These are phyloP conservation scores for Fratercula arctica DNA, from an alignment of 2,797 vertebrate species.

Conservation along the genomic window DNA sequence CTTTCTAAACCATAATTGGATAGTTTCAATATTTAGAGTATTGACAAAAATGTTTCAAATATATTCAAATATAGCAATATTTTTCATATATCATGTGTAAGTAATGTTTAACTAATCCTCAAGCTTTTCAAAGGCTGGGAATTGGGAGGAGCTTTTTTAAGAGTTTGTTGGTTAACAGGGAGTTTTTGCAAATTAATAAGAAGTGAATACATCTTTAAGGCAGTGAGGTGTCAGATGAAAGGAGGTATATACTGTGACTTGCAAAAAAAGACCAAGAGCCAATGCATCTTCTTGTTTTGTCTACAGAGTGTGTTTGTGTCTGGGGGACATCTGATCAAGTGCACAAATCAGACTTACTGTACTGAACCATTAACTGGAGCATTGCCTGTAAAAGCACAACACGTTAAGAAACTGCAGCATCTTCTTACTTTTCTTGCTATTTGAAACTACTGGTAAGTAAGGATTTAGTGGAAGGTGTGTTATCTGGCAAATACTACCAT, in stretches of 20 bases:
- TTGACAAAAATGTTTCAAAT: not conserved
- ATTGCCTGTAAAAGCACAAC: not conserved
- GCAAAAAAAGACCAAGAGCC: not conserved
- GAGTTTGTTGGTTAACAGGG: not conserved
- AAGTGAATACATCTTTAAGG: not conserved
- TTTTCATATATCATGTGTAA: not conserved
- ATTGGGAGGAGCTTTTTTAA: not conserved
- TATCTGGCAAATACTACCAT: not conserved
- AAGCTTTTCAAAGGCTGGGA: not conserved
- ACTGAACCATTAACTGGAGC: not conserved
- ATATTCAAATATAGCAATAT: not conserved
- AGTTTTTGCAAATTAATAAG: not conserved
- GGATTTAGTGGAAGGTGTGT: not conserved
- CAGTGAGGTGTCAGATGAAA: not conserved
- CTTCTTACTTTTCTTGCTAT: not conserved
- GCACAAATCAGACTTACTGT: not conserved
- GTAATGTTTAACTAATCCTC: not conserved
- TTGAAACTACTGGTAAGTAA: not conserved
- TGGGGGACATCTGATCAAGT: not conserved
- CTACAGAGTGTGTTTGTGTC: not conserved
- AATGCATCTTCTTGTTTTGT: not conserved
- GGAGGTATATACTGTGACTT: not conserved
- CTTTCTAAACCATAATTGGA: not conserved
- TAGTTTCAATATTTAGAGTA: not conserved
- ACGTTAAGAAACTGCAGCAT: not conserved